Evolutionary conservation across 1,140 invertebrate genomes (phyloP), one percentile per base, ranked within the genome.

Genomic region (Diorhabda sublineata): DNA sequence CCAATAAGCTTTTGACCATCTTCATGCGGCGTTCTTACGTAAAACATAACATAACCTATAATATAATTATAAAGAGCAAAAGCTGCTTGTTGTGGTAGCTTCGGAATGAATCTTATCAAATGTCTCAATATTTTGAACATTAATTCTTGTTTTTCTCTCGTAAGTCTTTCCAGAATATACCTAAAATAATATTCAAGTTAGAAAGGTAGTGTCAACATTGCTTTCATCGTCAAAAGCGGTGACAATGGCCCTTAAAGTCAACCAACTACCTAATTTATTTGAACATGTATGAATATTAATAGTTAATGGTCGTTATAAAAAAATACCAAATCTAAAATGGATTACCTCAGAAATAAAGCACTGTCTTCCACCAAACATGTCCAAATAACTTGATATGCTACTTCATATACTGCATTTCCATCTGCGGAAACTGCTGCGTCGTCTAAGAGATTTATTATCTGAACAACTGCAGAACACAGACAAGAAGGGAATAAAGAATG

Each of bases 11-110:
- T 92, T 77, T 98, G 94, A 2, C 94, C 94, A 45, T 94, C 92
- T 79, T 98, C 96, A 77, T 96, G 94, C 0, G 97, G 95, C 6
- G 95, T 91, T 64, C 98, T 83, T 1, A 98, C 96, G 79, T 99
- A 98, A 83, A 98, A 99, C 97, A 99, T 99, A 2, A 99, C 93
- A 78, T 98, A 99, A 11, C 98, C 98, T 77, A 99, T 98, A 70
- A 99, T 92, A 75, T 99, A 99, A 85, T 99, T 99, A 81, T 99
- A 98, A 0, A 99, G 81, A n/a, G 95, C 93, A 83, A 98, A 98
- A 1, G 98, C 98, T 4, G 97, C 97, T 82, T 99, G 97, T 71
- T 98, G 94, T 0, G 98, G 98, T 47, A 99, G 81, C 67, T 94
- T 90, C 3, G 94, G 93, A 67, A 98, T 92, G 80, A 96, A 97